Evolutionary conservation across 2,797 vertebrate species (phyloP).

Genomic region (Myotis planiceps): DNA sequence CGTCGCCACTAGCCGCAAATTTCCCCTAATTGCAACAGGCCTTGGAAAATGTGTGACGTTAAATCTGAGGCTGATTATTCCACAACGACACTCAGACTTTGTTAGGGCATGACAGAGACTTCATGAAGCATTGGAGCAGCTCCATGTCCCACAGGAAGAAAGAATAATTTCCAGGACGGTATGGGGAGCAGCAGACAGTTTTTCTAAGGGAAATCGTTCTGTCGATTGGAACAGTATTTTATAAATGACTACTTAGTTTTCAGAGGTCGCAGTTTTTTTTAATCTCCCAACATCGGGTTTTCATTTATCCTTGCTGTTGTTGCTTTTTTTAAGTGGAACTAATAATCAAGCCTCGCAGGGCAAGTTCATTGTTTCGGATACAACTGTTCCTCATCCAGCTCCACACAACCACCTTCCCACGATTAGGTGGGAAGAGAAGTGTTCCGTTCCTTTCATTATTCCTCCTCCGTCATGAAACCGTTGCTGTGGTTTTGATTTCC

Average conservation of each 20-base stretch:
- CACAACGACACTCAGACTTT: slow-evolving; percentile 42
- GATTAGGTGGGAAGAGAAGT: slow-evolving; percentile 66
- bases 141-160: slow-evolving; percentile 37
- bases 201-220: slow-evolving; percentile 70
- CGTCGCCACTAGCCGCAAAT: neutral
- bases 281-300: slow-evolving; percentile 72
- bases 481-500: slow-evolving; percentile 72
- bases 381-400: slow-evolving; percentile 51
- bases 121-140: slow-evolving; percentile 54
- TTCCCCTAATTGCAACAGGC: neutral
- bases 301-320: slow-evolving; percentile 72
- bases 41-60: slow-evolving; percentile 11
- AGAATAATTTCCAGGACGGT: slow-evolving; percentile 45
- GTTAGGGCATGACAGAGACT: slow-evolving; percentile 47
- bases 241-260: slow-evolving; percentile 68
- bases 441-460: slow-evolving; percentile 60
- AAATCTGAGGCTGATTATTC: slow-evolving; percentile 66
- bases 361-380: slow-evolving; percentile 65
- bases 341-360: slow-evolving; percentile 67
- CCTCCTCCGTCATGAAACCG: slow-evolving; percentile 66
- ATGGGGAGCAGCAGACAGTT: neutral
- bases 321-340: slow-evolving; percentile 69
- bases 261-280: slow-evolving; percentile 73
- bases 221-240: slow-evolving; percentile 73
- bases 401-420: slow-evolving; percentile 57